Conservation (phyloP, 1,140 invertebrate genomes). For the Habropoda laboriosa region DNA sequence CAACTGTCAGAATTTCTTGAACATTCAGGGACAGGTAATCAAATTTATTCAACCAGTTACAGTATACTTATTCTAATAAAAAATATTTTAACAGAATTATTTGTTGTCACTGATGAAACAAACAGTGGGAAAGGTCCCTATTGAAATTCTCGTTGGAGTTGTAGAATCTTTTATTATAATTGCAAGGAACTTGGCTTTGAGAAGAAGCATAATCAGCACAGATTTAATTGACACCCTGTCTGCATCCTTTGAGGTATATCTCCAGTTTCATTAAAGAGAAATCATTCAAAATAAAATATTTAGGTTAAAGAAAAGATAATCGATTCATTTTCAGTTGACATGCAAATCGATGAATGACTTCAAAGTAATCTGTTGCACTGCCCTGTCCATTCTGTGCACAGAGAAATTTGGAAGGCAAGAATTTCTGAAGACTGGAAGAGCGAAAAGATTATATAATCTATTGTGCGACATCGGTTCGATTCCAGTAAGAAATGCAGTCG, state of each 20-base stretch:
- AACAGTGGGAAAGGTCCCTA: constrained; percentile 41
- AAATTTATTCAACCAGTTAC: not conserved
- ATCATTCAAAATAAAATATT: not conserved
- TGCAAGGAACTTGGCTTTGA: constrained; percentile 45
- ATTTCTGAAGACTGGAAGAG: constrained; percentile 54
- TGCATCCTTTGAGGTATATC: constrained; percentile 64
- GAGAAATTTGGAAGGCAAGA: constrained; percentile 46
- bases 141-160: constrained; percentile 56
- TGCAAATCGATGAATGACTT: constrained; percentile 61
- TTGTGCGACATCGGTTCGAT: constrained; percentile 56
- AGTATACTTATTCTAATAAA: not conserved
- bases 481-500: constrained; percentile 63
- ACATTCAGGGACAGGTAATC: constrained; percentile 63
- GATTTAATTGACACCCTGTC: constrained; percentile 63
- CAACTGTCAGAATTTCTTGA: constrained; percentile 65
- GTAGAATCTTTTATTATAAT: constrained; percentile 59
- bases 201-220: constrained; percentile 29
- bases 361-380: constrained; percentile 67
- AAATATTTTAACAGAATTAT: constrained; percentile 40
- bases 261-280: not conserved
- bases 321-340: constrained; percentile 39
- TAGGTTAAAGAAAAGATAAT: constrained; percentile 10
- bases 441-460: constrained; percentile 55
- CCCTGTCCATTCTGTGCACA: constrained; percentile 58
- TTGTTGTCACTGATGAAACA: constrained; percentile 63